phyloP scores from a whole-genome alignment of 1,140 invertebrate species.

The Orius insidiosus region DNA sequence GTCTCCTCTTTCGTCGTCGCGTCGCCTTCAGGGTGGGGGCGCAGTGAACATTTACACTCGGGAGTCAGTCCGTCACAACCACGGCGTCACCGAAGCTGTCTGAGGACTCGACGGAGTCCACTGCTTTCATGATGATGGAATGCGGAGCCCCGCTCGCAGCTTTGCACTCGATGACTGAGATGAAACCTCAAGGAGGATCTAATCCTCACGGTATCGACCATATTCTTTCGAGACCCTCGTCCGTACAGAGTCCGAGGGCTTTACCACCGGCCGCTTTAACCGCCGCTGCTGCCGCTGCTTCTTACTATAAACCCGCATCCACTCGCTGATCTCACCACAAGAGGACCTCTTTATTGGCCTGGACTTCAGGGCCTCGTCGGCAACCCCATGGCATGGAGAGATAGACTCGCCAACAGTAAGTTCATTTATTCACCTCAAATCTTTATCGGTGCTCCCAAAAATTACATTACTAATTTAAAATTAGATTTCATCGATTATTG shows the following conservation, averaged over 20 bases:
- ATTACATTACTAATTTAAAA: too few species aligned
- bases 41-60: not conserved
- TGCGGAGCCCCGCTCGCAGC: conserved; percentile 55
- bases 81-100: not conserved
- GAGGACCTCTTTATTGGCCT: conserved; percentile 80
- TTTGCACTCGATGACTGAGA: conserved; percentile 86
- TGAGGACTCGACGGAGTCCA: conserved; percentile 18
- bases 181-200: conserved; percentile 30
- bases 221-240: conserved; percentile 74
- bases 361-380: conserved; percentile 74
- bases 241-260: conserved; percentile 34
- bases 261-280: conserved; percentile 34
- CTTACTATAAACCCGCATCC: conserved; percentile 38
- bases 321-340: conserved; percentile 35
- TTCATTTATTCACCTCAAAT: too few species aligned
- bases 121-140: conserved; percentile 21
- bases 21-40: not conserved
- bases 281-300: conserved; percentile 37
- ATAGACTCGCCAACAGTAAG: conserved; percentile 73
- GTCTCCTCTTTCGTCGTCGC: not conserved
- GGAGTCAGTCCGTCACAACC: not conserved
- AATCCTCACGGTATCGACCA: conserved; percentile 93
- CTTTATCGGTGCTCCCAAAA: too few species aligned
- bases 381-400: conserved; percentile 77
- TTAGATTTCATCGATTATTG: too few species aligned